Evolutionary conservation across 2,113 vertebrate species (phyloP).

Genomic region (Pangasianodon hypophthalmus): DNA sequence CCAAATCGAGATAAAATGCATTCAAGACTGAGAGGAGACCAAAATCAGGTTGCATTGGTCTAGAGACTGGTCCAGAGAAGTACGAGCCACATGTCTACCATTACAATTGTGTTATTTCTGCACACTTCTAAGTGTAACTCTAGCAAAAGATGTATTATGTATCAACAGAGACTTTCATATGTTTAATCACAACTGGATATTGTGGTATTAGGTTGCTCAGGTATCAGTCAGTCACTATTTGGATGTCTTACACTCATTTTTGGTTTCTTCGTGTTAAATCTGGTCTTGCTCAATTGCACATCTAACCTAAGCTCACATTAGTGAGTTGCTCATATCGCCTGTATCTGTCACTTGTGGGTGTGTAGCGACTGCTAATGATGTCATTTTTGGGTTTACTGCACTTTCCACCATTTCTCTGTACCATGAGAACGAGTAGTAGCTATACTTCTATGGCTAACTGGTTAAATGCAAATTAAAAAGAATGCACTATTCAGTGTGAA

Average conservation of each 20-base stretch:
- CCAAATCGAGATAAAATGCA: neutral
- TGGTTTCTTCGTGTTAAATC: neutral
- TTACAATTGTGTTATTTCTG: neutral
- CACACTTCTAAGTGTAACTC: neutral
- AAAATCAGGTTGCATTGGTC: neutral
- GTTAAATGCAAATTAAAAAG: neutral
- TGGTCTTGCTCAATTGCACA: neutral
- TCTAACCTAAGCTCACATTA: neutral
- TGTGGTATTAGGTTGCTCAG: neutral
- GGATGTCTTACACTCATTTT: neutral
- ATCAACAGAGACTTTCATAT: neutral
- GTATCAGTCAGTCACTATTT: neutral
- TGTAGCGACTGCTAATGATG: neutral
- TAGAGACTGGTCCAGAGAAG: neutral
- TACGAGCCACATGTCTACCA: neutral
- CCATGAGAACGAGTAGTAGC: neutral
- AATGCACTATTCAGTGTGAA: neutral
- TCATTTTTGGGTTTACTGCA: neutral
- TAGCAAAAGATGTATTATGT: neutral
- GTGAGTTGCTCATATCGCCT: neutral
- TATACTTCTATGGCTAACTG: neutral
- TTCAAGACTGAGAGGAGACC: neutral
- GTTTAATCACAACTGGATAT: neutral
- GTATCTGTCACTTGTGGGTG: neutral
- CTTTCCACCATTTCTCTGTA: neutral